Percentiles rank a stretch among this genome's conserved stretches.
phyloP scores from a whole-genome alignment of 2,113 vertebrate genomes.

The Edolisoma coerulescens region DNA sequence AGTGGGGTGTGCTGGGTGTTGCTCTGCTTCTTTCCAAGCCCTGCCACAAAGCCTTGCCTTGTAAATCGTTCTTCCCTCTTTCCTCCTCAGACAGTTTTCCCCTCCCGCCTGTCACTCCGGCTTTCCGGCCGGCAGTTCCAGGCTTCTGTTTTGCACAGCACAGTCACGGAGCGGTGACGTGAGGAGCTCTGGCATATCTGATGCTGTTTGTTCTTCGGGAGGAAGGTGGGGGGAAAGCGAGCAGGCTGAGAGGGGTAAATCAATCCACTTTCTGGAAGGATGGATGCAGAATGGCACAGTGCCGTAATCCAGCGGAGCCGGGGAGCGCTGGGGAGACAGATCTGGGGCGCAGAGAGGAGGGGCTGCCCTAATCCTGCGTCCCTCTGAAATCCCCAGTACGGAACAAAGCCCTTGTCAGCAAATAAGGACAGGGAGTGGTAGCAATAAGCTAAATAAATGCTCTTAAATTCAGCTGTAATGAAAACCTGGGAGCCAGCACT shows the following conservation, averaged over 20 bases:
- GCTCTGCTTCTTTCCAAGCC: not conserved
- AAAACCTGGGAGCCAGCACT: not conserved
- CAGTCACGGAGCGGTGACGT: not conserved
- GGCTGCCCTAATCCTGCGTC: not conserved
- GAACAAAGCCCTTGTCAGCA: constrained; percentile 31
- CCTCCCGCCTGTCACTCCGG: not conserved
- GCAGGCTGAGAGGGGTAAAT: not conserved
- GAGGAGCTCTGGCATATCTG: not conserved
- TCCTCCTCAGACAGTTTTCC: not conserved
- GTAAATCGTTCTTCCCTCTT: not conserved
- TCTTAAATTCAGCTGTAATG: constrained; percentile 2
- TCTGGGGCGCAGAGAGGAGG: not conserved
- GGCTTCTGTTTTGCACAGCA: not conserved
- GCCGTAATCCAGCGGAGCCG: not conserved
- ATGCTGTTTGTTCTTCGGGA: not conserved
- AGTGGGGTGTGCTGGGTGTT: not conserved
- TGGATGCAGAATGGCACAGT: not conserved
- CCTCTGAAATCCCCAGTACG: not conserved
- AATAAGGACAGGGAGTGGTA: not conserved
- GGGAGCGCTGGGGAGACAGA: not conserved
- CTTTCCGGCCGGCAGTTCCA: not conserved
- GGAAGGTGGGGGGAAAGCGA: not conserved
- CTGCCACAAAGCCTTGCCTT: not conserved
- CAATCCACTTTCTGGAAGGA: not conserved
- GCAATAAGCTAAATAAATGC: constrained; percentile 21